Evolutionary conservation across 2,113 vertebrate genomes (phyloP), one percentile per base, ranked within the genome.

Genomic region (Dasyurus viverrinus): DNA sequence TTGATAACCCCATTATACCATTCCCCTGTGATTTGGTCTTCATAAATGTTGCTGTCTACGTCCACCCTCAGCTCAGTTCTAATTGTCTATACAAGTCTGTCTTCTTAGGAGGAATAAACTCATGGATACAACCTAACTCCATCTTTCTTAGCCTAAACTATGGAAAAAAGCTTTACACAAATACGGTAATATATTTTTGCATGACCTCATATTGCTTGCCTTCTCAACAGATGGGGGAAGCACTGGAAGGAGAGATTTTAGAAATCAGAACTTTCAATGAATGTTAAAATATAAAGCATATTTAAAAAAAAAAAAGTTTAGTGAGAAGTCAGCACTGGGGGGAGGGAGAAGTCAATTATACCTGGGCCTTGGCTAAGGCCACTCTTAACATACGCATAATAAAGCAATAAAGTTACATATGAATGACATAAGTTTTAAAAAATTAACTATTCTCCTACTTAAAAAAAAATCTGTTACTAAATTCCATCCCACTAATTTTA

Each of bases 361-460:
- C 92, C 96, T n/a, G 42, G 95, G 93, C n/a, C 94, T 50, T 3
- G 57, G 92, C 91, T 93, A 25, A 94, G 97, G 97, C 54, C 95
- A 89, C 55, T 95, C 57, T 10, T 27, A 48, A 92, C 53, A 92
- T 68, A 91, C 0, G 92, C 89, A 90, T 27, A 55, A 92, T n/a
- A 92, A 91, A 93, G 93, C 50, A n/a, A 91, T 47, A 92, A 94
- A 95, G 12, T 19, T 0, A 2, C 76, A 95, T 89, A 94, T 52
- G 95, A 97, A 55, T 48, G 47, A 54, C 23, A 92, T 46, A 1
- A n/a, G 89, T 90, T 42, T 90, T 96, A 52, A 96, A 97, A 97
- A 91, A 94, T 95, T 96, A 89, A 26, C 92, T 42, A 5, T 0
- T 1, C 30, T 52, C 68, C 93, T 47, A 11, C 54, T 96, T 93